These are phyloP conservation scores for Ianthella basta DNA, from an alignment of 37 sponge, comb jelly and placozoan genomes.

Conservation along the genomic window DNA sequence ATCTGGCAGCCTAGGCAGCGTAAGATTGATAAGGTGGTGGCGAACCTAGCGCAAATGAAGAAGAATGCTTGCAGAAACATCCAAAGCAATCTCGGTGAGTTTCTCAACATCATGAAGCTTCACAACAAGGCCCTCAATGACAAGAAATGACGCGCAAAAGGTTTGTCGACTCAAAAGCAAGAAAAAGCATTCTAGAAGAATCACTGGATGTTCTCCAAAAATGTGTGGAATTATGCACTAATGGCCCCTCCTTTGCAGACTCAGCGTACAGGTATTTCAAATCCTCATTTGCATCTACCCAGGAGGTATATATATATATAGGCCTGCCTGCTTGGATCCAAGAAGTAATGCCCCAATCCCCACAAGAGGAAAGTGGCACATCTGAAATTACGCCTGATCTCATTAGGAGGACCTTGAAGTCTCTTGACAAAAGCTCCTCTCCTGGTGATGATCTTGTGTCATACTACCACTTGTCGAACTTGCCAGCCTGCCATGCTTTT, in stretches of 20 bases:
- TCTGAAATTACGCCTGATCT: not conserved
- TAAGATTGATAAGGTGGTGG: not conserved
- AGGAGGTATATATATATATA: not conserved
- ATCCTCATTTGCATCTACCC: not conserved
- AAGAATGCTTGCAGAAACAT: conserved; percentile 2
- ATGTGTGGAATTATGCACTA: not conserved
- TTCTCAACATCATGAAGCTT: not conserved
- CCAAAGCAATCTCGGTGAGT: not conserved
- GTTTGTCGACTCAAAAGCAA: not conserved
- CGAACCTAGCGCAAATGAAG: not conserved
- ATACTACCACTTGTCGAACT: no score
- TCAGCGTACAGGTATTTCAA: not conserved
- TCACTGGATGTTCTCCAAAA: not conserved
- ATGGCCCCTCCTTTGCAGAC: not conserved
- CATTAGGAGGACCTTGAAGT: not conserved
- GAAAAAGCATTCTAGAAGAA: not conserved
- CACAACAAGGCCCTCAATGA: not conserved
- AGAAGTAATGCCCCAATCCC: not conserved
- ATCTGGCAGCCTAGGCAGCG: no score
- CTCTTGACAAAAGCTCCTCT: no score
- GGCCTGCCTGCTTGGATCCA: not conserved
- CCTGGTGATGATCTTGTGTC: no score
- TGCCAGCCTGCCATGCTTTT: no score
- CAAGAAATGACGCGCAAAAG: not conserved
- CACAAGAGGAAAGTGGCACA: not conserved